Base-by-base conservation (phyloP, 2,888 invertebrate species). In the Liopterus haemorrhoidalis region DNA sequence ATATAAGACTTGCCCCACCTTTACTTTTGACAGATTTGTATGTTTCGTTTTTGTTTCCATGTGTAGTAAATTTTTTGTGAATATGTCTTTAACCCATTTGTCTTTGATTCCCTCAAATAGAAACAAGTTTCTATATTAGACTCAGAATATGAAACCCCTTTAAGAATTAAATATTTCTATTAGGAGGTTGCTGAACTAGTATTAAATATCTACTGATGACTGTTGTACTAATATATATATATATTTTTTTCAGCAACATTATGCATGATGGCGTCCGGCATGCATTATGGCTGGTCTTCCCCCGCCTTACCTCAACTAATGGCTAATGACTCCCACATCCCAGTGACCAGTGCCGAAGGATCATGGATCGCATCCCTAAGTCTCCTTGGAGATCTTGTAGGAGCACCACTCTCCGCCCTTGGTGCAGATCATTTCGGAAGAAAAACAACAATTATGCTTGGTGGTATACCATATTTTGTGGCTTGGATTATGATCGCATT, bases 351-450 rank as follows among this genome's bases (percentile, higher is more conserved):
- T 19, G 70, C 70, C 44, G 69, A 77, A 56, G 73, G 74, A 53
- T 76, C 79, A 56, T 78, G 78, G 78, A 70, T 79, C 60, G 78
- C 76, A 1, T 79, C 80, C 27, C 73, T 81, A 59, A 77, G 78
- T 64, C 74, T 81, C 52, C 69, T 81, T 36, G 81, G 80, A 52
- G 78, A 78, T 2, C 73, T 79, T 6, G 62, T 79, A 24, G 81
- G 81, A 25, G 78, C 78, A 12, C 61, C 78, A 9, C 66, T 79
- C 14, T 74, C 80, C n/a, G 81, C 78, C 9, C 71, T 78, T 57
- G 66, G 78, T 41, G 79, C 81, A 33, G 79, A 82, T 60, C 69
- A 70, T 51, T 71, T 78, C 48, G 83, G 83, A 12, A 71, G 82
- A 8, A 82, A 81, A 59, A 72, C 70, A 5, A 74, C 78, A 19